These are phyloP conservation scores for Alauda arvensis DNA, from an alignment of 2,797 vertebrate genomes.

Conservation along the genomic window DNA sequence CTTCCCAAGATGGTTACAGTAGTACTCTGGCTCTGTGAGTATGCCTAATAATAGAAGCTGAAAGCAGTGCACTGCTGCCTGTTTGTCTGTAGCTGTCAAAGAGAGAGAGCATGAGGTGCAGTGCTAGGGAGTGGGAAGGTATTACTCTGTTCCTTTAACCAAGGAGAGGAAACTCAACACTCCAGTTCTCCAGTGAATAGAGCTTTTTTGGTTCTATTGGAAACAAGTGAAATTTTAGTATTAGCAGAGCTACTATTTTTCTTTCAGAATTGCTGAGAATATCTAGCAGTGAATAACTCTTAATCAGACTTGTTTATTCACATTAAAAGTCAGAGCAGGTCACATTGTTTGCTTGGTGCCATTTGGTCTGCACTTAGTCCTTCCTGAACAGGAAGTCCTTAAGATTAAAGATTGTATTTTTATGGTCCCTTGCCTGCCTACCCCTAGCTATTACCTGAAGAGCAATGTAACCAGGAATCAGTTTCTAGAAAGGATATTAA, in stretches of 20 bases:
- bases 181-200: background rate
- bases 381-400: constrained; percentile 78
- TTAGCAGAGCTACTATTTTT: constrained; percentile 23
- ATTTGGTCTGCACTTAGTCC: constrained; percentile 70
- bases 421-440: constrained; percentile 65
- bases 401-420: constrained; percentile 78
- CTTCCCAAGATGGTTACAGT: background rate
- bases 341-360: constrained; percentile 67
- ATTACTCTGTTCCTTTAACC: constrained; percentile 23
- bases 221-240: constrained; percentile 42
- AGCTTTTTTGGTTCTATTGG: constrained; percentile 25
- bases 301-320: constrained; percentile 70
- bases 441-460: constrained; percentile 62
- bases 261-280: constrained; percentile 37
- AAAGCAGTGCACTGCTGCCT: background rate
- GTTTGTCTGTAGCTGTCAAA: rapidly evolving
- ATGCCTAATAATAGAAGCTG: background rate
- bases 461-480: constrained; percentile 56
- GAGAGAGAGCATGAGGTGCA: background rate
- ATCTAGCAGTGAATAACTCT: constrained; percentile 53
- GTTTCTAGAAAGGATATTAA: constrained; percentile 67
- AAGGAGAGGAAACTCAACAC: constrained; percentile 11
- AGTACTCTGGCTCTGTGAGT: background rate
- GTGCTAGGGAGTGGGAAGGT: background rate
- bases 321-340: constrained; percentile 52